phyloP scores from a whole-genome alignment of 2,113 vertebrate genomes.

The Oxyura jamaicensis region DNA sequence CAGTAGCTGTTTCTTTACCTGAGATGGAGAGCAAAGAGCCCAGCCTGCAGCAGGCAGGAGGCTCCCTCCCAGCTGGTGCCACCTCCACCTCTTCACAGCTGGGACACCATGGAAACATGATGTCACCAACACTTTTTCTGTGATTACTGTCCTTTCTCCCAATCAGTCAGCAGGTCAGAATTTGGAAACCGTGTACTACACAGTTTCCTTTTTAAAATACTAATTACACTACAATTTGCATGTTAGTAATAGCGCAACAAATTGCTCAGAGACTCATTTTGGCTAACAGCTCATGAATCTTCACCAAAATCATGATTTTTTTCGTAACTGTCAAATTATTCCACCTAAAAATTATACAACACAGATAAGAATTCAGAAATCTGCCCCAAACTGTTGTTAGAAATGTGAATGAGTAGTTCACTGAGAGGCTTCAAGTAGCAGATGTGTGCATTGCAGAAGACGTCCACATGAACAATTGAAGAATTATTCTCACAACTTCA shows the following conservation, averaged over 20 bases:
- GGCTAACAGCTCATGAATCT: slow-evolving; percentile 20
- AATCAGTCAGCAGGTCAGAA: not conserved
- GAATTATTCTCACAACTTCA: not conserved
- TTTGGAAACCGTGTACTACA: not conserved
- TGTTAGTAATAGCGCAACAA: not conserved
- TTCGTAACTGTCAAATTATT: not conserved
- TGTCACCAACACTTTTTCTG: not conserved
- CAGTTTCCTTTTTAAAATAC: not conserved
- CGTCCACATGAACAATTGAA: not conserved
- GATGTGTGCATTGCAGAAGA: not conserved
- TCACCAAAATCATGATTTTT: not conserved
- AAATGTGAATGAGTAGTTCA: not conserved
- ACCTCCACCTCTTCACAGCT: not conserved
- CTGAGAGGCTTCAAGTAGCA: not conserved
- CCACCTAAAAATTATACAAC: slow-evolving; percentile 9
- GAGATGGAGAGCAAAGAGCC: not conserved
- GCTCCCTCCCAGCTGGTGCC: not conserved
- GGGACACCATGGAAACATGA: not conserved
- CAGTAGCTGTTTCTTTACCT: not conserved
- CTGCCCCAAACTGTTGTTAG: not conserved
- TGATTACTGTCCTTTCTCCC: not conserved
- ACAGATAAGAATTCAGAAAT: not conserved
- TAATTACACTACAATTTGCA: not conserved
- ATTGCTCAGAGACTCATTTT: not conserved
- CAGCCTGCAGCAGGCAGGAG: not conserved